Conservation (phyloP, 2,797 vertebrate genomes). For the Neopelma chrysocephalum region DNA sequence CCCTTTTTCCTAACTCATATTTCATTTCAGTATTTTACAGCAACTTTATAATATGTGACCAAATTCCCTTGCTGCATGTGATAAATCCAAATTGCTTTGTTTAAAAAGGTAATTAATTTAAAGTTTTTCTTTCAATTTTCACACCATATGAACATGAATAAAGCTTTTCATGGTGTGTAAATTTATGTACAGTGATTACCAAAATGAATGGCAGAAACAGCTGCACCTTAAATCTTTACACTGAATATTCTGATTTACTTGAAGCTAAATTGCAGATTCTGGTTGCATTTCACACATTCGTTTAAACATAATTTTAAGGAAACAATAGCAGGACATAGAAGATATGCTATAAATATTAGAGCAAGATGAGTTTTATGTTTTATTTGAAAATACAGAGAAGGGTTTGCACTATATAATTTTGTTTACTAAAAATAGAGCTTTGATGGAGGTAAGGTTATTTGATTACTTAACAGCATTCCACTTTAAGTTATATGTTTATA, state of each 20-base stretch:
- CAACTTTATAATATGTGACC: slow-evolving; percentile 54
- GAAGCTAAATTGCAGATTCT: slow-evolving; percentile 32
- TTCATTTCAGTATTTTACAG: slow-evolving; percentile 53
- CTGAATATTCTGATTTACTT: slow-evolving; percentile 29
- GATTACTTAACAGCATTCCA: not conserved
- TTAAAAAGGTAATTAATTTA: slow-evolving; percentile 74
- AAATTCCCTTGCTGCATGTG: slow-evolving; percentile 54
- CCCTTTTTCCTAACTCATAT: slow-evolving; percentile 55
- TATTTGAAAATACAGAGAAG: not conserved
- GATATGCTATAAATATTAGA: not conserved
- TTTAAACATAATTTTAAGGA: not conserved
- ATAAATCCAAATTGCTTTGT: slow-evolving; percentile 71
- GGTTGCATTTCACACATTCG: slow-evolving; percentile 8
- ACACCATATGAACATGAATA: slow-evolving; percentile 71
- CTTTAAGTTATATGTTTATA: not conserved
- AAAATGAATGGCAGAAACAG: slow-evolving; percentile 72
- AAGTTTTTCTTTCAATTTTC: slow-evolving; percentile 77
- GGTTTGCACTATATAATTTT: not conserved
- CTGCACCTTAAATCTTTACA: slow-evolving; percentile 63
- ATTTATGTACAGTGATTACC: slow-evolving; percentile 67
- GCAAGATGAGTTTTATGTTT: not conserved
- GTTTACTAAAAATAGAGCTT: not conserved
- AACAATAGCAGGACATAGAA: not conserved
- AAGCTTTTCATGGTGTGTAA: slow-evolving; percentile 72
- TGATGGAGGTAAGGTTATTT: not conserved